Base-by-base conservation (phyloP, 1,140 invertebrate species). In the Ladona fulva region DNA sequence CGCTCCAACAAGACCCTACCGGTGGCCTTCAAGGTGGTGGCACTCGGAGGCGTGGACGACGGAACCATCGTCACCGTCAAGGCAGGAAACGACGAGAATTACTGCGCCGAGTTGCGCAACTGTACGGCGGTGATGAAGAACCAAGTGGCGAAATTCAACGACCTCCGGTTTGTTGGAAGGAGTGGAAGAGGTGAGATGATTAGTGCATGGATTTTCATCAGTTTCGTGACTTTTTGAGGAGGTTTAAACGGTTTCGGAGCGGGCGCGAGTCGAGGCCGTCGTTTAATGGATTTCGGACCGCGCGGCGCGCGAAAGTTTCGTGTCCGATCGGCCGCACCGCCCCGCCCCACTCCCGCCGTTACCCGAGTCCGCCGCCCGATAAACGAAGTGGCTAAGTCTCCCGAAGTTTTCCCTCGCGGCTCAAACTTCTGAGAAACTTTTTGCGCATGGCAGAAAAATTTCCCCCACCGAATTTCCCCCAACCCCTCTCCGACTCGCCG, bases 1-100 rank as follows among this genome's bases (percentile, higher is more conserved):
- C 88, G 97, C 76, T 97, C 95, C n/a, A 98, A 98, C 86, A 99
- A 99, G 86, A 98, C 96, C 0, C 87, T 99, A 22, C 97, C 97
- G 16, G 92, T 95, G 77, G 95, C 95, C 42, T 99, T 99, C 86
- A 95, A 95, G 85, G 94, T 97, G 80, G 93, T 97, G 0, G 93
- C 95, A 1, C 86, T 98, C 24, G 94, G 94, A 11, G 95, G 97
- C 80, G 92, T 99, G 6, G 92, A 93, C 80, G 97, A 99, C 84
- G 97, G 97, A 1, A 99, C 97, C 19, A 89, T 97, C 83, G 97
- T 99, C 75, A 97, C 95, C 0, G 92, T 99, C 12, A 85, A 91
- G n/a, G 97, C 97, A 5, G 97, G 97, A 22, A 99, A 99, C 85
- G 97, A 99, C 83, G 97, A 99, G 85, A 99, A 99, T 85, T 97